Percentiles rank a stretch among this genome's conserved stretches.
Evolutionary conservation across 2,888 invertebrate genomes (phyloP).

Genomic region (Thereva nobilitata): DNA sequence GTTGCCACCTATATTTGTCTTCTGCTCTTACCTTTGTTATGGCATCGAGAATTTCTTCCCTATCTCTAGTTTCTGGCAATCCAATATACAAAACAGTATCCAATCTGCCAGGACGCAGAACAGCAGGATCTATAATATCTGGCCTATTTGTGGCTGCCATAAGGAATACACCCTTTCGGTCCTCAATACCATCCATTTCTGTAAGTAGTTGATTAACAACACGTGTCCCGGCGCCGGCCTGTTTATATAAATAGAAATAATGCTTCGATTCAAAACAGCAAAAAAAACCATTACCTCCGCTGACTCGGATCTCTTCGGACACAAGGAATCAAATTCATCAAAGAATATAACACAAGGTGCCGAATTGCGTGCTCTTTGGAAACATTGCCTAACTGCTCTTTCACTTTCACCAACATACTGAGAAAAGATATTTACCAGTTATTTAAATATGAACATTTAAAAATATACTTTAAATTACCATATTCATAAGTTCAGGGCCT

Average conservation of each 20-base stretch:
- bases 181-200: constrained; percentile 97
- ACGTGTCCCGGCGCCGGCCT: constrained; percentile 75
- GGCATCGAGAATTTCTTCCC: constrained; percentile 85
- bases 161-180: constrained; percentile 88
- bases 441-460: not conserved
- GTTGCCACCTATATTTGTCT: not conserved
- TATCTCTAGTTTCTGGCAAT: constrained; percentile 77
- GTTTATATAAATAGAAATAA: constrained; percentile 11
- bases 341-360: constrained; percentile 99
- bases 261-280: not conserved
- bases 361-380: constrained; percentile 91
- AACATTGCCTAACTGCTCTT: constrained; percentile 92
- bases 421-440: constrained; percentile 42
- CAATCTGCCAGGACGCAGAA: constrained; percentile 83
- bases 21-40: constrained; percentile 74
- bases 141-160: constrained; percentile 97
- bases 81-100: constrained; percentile 91
- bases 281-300: constrained; percentile 51
- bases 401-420: constrained; percentile 99
- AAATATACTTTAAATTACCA: constrained; percentile 65
- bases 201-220: constrained; percentile 97
- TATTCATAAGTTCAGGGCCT: constrained; percentile 96
- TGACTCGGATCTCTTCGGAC: constrained; percentile 82
- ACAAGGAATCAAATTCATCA: constrained; percentile 96
- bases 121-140: constrained; percentile 95